Base-by-base conservation (phyloP, 2,113 vertebrate genomes). In the Cephalopholis sonnerati region DNA sequence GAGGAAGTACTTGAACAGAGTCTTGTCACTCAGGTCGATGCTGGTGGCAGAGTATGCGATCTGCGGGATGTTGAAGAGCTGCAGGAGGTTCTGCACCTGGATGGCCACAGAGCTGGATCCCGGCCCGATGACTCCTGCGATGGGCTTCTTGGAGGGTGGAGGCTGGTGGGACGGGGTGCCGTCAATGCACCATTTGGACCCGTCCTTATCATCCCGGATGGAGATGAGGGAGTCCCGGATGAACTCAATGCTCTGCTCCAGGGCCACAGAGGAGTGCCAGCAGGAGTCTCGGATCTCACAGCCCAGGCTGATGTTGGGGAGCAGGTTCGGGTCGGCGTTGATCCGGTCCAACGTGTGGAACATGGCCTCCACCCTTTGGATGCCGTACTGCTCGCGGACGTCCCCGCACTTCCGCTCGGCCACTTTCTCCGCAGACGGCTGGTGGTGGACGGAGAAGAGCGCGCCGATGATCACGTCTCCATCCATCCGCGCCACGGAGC, bases 61-160 rank as follows among this genome's bases (percentile, higher is more conserved):
- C 94, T 99, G 98, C 0, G 98, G 98, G 87, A 99, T 99, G 95
- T 99, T 98, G 22, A 99, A 99, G 61, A 99, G 96, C 94, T 99
- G 98, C 3, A 99, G 96, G 0, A 99, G 95, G 73, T 99, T 99
- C 93, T 99, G 98, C 74, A 99, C 98, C 94, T 99, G 98, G 58
- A 99, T 99, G 59, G 98, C 98, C 53, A 99, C 98, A 0, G 98
- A 99, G 93, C 98, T 99, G 89, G 98, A 99, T n/a, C 98, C 98
- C 0, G 98, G 98, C 27, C 98, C 98, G 10, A 99, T 99, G 39
- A 99, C 98, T 0, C 98, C 98, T 0, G 98, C 98, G 1, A 99
- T 99, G 84, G 98, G 98, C 85, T 98, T 99, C 94, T 98, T 99
- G 74, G 95, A 89, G 41, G 97, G 95, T 74, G 92, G 89, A 66